Evolutionary conservation across 92 coral and sea anemone genomes (phyloP).

Genomic region (Muricea muricata): DNA sequence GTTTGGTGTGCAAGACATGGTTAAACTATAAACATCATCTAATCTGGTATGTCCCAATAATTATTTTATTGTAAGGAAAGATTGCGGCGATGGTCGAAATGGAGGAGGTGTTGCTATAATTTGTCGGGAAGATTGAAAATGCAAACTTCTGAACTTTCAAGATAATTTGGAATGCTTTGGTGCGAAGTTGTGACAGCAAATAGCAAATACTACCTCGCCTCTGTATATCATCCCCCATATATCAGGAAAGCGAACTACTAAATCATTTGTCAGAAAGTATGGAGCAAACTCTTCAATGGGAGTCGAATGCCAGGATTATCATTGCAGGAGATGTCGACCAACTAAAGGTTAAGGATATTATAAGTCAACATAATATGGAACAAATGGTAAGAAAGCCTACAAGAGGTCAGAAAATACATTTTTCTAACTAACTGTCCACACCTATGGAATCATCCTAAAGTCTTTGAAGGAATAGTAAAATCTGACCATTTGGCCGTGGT

Average conservation of each 20-base stretch:
- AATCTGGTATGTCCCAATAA: neutral
- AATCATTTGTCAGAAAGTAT: constrained; percentile 50
- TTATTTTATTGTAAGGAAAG: neutral
- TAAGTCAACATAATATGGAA: constrained; percentile 41
- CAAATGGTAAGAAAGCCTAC: constrained; percentile 40
- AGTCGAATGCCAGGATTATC: constrained; percentile 50
- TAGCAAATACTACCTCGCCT: constrained; percentile 37
- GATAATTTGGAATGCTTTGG: neutral
- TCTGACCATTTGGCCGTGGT: constrained; percentile 71
- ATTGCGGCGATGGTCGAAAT: neutral
- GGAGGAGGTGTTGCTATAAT: neutral
- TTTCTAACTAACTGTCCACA: constrained; percentile 48
- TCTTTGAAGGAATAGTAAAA: constrained; percentile 47
- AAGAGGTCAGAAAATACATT: constrained; percentile 44
- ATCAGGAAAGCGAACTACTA: constrained; percentile 36
- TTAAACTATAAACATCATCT: constrained; percentile 11
- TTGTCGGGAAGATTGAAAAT: neutral
- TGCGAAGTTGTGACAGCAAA: constrained; percentile 42
- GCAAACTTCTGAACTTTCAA: neutral
- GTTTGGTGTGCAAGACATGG: constrained; percentile 58
- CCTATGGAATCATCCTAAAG: constrained; percentile 44
- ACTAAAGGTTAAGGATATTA: constrained; percentile 37
- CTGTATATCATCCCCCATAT: constrained; percentile 9
- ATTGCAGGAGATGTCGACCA: constrained; percentile 60
- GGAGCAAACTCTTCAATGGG: constrained; percentile 52